Evolutionary conservation across 2,888 invertebrate genomes (phyloP).

Genomic region (Caenorhabditis macrosperma): DNA sequence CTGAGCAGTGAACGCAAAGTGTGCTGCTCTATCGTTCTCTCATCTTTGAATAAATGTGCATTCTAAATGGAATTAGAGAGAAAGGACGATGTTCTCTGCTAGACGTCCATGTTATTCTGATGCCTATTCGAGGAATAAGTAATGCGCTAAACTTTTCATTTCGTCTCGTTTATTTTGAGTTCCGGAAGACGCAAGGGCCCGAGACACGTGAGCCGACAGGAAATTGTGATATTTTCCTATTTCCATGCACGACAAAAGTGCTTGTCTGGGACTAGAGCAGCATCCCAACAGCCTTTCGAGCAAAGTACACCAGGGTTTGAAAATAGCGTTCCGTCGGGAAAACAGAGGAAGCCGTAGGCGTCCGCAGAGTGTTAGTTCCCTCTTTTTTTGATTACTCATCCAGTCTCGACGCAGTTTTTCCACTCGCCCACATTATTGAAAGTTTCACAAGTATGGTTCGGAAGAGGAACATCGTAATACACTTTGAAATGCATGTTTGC

Average conservation of each 20-base stretch:
- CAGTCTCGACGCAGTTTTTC: background rate
- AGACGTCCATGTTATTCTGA: background rate
- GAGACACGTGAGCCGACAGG: background rate
- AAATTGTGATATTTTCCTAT: background rate
- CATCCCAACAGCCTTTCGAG: background rate
- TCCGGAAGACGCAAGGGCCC: background rate
- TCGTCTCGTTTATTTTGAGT: background rate
- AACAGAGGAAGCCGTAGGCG: background rate
- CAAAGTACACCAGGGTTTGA: background rate
- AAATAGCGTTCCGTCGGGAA: background rate
- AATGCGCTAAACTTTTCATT: background rate
- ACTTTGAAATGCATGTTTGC: too few relatives aligned
- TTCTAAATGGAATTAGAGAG: too few relatives aligned
- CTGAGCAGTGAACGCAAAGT: too few relatives aligned
- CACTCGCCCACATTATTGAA: background rate
- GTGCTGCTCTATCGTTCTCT: too few relatives aligned
- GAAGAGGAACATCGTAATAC: too few relatives aligned
- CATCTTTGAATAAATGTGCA: too few relatives aligned
- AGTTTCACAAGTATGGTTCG: background rate
- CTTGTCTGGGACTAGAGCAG: background rate
- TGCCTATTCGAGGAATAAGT: background rate
- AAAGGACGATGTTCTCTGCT: background rate
- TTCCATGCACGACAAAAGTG: background rate
- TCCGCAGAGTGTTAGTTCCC: background rate
- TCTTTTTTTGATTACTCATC: background rate